Conservation (phyloP, 2,113 vertebrate genomes). For the Columba janthina region DNA sequence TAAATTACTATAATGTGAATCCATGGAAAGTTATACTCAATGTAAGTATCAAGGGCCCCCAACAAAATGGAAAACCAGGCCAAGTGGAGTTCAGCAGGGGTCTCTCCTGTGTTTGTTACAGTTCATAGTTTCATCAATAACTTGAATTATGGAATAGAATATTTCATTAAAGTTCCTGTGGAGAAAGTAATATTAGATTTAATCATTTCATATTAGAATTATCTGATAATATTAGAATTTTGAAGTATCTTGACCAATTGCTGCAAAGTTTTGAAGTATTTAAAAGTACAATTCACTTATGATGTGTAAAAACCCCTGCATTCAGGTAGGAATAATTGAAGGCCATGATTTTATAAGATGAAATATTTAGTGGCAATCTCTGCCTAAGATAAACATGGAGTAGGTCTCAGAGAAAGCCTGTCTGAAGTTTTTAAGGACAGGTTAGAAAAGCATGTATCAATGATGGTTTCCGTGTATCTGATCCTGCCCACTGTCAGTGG, state of each 20-base stretch:
- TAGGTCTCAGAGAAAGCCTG: background rate
- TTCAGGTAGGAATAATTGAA: background rate
- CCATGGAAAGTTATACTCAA: background rate
- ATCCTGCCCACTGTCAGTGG: background rate
- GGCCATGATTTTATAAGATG: background rate
- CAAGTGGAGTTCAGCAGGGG: background rate
- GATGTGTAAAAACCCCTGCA: background rate
- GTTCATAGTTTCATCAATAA: background rate
- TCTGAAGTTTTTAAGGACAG: background rate
- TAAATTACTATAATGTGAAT: background rate
- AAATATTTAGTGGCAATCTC: background rate
- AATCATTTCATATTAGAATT: background rate
- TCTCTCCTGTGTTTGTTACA: background rate
- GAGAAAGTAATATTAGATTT: background rate
- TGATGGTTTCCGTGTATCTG: background rate
- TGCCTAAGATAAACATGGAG: background rate
- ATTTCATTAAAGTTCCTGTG: background rate
- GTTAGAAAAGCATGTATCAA: background rate
- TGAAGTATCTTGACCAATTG: background rate
- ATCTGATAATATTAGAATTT: background rate
- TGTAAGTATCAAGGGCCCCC: background rate
- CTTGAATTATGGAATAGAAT: background rate
- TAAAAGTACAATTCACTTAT: background rate
- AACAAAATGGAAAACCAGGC: background rate
- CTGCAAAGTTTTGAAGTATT: background rate